These are phyloP conservation scores for Camelus dromedarius DNA, from an alignment of 2,113 vertebrate species.

Conservation along the genomic window DNA sequence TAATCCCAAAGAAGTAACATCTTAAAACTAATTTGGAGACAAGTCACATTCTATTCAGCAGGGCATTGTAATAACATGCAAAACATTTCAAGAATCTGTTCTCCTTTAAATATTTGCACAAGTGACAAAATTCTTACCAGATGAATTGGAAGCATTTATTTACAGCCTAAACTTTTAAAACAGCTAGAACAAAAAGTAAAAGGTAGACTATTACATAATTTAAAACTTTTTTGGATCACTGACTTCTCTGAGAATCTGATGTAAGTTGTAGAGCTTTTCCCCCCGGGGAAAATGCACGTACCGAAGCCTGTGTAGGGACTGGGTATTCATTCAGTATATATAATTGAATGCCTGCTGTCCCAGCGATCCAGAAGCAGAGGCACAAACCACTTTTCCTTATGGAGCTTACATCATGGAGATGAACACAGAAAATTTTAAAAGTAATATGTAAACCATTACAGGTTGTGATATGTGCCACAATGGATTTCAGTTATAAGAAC, in stretches of 20 bases:
- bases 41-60: constrained; percentile 79
- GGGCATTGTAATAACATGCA: constrained; percentile 80
- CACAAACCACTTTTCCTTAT: neutral
- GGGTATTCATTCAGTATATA: neutral
- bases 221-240: constrained; percentile 25
- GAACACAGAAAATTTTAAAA: neutral
- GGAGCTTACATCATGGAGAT: neutral
- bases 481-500: neutral
- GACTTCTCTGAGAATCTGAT: neutral
- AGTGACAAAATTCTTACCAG: constrained; percentile 77
- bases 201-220: neutral
- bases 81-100: constrained; percentile 72
- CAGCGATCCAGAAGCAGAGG: neutral
- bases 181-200: neutral
- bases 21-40: constrained; percentile 62
- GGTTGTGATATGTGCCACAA: neutral
- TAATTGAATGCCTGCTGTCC: neutral
- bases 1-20: constrained; percentile 64
- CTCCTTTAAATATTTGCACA: constrained; percentile 85
- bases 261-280: neutral
- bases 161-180: constrained; percentile 57
- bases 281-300: neutral
- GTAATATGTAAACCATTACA: neutral
- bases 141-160: constrained; percentile 67
- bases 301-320: neutral